phyloP scores from a whole-genome alignment of 2,113 vertebrate genomes.

The Cebidichthys violaceus region DNA sequence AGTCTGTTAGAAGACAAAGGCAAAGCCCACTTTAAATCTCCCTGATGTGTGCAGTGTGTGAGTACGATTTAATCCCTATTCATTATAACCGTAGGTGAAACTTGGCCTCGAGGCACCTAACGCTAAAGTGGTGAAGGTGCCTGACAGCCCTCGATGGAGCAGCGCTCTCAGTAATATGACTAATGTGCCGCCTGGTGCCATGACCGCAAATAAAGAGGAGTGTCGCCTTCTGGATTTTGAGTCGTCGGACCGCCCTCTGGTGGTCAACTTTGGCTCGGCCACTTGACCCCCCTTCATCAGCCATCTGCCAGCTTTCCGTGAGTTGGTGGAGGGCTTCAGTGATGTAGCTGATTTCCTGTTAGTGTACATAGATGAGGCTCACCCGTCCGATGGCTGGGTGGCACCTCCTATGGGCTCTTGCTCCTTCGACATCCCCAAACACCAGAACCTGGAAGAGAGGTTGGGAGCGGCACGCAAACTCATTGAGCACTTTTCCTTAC shows the following conservation, averaged over 20 bases:
- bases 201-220: constrained; percentile 62
- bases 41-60: background rate
- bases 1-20: background rate
- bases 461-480: constrained; percentile 91
- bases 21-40: background rate
- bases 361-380: constrained; percentile 98
- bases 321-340: constrained; percentile 95
- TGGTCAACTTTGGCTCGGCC: constrained; percentile 98
- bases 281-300: constrained; percentile 97
- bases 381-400: constrained; percentile 96
- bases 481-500: constrained; percentile 90
- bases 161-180: constrained; percentile 67
- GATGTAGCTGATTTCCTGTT: constrained; percentile 95
- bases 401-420: constrained; percentile 88
- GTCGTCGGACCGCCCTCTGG: constrained; percentile 90
- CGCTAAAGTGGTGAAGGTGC: constrained; percentile 92
- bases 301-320: constrained; percentile 94
- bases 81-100: constrained; percentile 87
- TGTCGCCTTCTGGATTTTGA: constrained; percentile 95
- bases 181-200: constrained; percentile 3
- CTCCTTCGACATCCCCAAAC: constrained; percentile 91
- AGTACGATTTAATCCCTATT: constrained; percentile 14
- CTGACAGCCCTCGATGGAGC: constrained; percentile 55
- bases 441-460: constrained; percentile 92
- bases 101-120: constrained; percentile 94